These are phyloP conservation scores for Chrysoperla carnea DNA, from an alignment of 1,140 invertebrate genomes.

Conservation along the genomic window DNA sequence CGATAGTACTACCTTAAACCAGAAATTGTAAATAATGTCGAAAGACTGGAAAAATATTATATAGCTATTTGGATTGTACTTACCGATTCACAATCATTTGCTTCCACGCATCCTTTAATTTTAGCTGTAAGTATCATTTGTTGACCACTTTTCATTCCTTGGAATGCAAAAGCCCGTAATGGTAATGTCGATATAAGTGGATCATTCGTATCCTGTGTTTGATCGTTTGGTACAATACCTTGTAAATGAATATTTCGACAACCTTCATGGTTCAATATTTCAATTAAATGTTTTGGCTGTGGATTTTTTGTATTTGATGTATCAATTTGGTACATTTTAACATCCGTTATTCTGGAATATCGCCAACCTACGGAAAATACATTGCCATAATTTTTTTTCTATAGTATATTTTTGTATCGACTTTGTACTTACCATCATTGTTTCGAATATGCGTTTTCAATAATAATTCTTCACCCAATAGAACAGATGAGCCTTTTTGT, in stretches of 20 bases:
- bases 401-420: background rate
- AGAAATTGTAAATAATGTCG: too few relatives aligned
- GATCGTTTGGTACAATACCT: conserved; percentile 30
- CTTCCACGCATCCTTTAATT: conserved; percentile 38
- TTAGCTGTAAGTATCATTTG: conserved; percentile 38
- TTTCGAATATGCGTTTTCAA: conserved; percentile 35
- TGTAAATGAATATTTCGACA: conserved; percentile 37
- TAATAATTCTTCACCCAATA: conserved; percentile 44
- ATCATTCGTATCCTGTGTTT: conserved; percentile 22
- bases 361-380: conserved; percentile 32
- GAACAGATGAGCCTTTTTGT: conserved; percentile 31
- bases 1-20: too few relatives aligned
- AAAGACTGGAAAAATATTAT: too few relatives aligned
- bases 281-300: conserved; percentile 22
- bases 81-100: conserved; percentile 30
- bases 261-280: conserved; percentile 32
- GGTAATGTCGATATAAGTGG: conserved; percentile 29
- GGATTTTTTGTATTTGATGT: conserved; percentile 9
- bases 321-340: conserved; percentile 28
- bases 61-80: too few relatives aligned
- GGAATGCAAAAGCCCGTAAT: conserved; percentile 48
- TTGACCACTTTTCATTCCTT: conserved; percentile 42
- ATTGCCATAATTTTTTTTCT: background rate
- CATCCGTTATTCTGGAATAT: conserved; percentile 36
- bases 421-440: conserved; percentile 33